Evolutionary conservation across 2,797 vertebrate species (phyloP), one percentile per base, ranked within the genome.

Genomic region (Aldrovandia affinis): DNA sequence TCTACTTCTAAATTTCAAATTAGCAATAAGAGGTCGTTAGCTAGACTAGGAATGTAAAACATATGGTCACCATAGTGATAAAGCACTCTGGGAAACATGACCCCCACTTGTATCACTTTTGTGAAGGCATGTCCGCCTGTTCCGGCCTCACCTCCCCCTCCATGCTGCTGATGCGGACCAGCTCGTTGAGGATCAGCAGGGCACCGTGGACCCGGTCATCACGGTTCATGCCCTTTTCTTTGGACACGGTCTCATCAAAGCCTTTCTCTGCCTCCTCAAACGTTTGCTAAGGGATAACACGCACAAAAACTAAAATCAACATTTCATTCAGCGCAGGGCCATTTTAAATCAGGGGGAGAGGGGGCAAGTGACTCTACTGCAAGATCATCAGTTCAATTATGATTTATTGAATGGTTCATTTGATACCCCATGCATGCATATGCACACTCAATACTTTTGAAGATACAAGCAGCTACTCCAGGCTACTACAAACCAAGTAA

Each of bases 161-260:
- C 98, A 99, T 99, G 93, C 98, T 99, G 96, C 98, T 99, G 93
- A 99, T 99, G 36, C 98, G 96, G 90, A 99, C 98, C 85, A 99
- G 92, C 93, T 99, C 98, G 0, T 99, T 99, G 68, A 99, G 96
- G 90, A 99, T 99, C 81, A 99, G 95, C 85, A 99, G 94, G 86
- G 98, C 97, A 12, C 98, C 98, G 0, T 99, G 98, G 90, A 99
- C 96, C 63, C 98, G 90, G 89, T 99, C 98, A 0, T 99, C 98
- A 0, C 97, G 97, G 88, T 99, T 99, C 97, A 99, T 98, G 80
- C 98, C 98, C 88, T 99, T 99, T 92, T 99, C 98, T 92, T 99
- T 99, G 87, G 96, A 97, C 91, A 99, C 91, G 28, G 96, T 97
- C 93, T 99, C 98, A 75, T 99, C 98, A 61, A 99, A 99, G 52